These are phyloP conservation scores for Rhynchomys soricoides DNA, from an alignment of 2,113 vertebrate genomes.

Conservation along the genomic window DNA sequence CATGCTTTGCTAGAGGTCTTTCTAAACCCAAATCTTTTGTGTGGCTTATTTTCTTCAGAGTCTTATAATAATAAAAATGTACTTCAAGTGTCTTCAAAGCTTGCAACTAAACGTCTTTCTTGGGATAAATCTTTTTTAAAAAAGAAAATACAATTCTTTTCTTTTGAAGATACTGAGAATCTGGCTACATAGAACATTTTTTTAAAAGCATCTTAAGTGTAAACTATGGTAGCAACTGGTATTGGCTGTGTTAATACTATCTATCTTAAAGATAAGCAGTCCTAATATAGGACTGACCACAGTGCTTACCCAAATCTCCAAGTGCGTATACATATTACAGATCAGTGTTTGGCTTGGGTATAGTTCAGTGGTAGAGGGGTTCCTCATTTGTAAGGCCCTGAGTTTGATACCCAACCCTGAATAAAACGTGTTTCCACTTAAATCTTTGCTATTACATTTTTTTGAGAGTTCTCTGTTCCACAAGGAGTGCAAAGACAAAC, in stretches of 20 bases:
- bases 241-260: background rate
- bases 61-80: background rate
- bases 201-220: too few species aligned
- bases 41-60: background rate
- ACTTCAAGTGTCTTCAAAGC: background rate
- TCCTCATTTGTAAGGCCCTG: background rate
- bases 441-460: background rate
- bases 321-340: background rate
- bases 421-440: background rate
- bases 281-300: background rate
- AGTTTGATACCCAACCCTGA: background rate
- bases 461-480: background rate
- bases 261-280: background rate
- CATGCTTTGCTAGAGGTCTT: background rate
- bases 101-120: background rate
- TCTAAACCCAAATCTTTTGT: background rate
- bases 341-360: background rate
- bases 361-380: background rate
- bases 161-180: background rate
- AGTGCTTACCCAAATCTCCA: background rate
- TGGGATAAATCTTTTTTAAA: conserved; percentile 14
- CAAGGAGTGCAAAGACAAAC: background rate
- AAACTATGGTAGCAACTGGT: background rate
- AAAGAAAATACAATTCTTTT: background rate
- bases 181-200: background rate